These are phyloP conservation scores for Ormyrus nitidulus DNA, from an alignment of 2,888 invertebrate genomes.

Conservation along the genomic window DNA sequence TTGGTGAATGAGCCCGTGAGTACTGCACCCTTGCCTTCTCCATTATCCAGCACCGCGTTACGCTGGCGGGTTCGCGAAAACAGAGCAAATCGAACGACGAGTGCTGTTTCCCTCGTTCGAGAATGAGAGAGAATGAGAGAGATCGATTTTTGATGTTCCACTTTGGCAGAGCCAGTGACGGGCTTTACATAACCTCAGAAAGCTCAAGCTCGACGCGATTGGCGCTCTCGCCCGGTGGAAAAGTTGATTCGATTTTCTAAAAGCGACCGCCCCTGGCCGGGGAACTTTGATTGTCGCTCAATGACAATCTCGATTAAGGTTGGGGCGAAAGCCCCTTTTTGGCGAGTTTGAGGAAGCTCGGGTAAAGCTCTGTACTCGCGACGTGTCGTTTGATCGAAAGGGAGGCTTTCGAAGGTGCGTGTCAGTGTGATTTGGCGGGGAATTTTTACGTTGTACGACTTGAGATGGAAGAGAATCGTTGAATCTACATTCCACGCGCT, in stretches of 20 bases:
- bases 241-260: slow-evolving; percentile 50
- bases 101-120: slow-evolving; percentile 1
- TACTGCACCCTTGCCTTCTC: too few species aligned
- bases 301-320: slow-evolving; percentile 32
- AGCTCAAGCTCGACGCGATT: slow-evolving; percentile 35
- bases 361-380: too few species aligned
- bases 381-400: too few species aligned
- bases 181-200: slow-evolving; percentile 45
- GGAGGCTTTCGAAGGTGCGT: too few species aligned
- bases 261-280: slow-evolving; percentile 19
- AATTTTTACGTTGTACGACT: too few species aligned
- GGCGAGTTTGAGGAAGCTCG: too few species aligned
- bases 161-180: too few species aligned
- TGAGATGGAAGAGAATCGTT: not conserved
- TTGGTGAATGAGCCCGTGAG: too few species aligned
- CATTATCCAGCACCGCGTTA: too few species aligned
- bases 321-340: too few species aligned
- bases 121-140: not conserved
- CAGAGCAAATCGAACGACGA: slow-evolving; percentile 1
- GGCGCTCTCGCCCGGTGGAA: not conserved
- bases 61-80: too few species aligned
- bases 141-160: not conserved
- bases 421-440: too few species aligned
- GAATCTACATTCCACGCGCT: slow-evolving; percentile 1
- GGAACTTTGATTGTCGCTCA: not conserved